Base-by-base conservation (phyloP, 1,140 invertebrate genomes). In the Drosophila cardini region DNA sequence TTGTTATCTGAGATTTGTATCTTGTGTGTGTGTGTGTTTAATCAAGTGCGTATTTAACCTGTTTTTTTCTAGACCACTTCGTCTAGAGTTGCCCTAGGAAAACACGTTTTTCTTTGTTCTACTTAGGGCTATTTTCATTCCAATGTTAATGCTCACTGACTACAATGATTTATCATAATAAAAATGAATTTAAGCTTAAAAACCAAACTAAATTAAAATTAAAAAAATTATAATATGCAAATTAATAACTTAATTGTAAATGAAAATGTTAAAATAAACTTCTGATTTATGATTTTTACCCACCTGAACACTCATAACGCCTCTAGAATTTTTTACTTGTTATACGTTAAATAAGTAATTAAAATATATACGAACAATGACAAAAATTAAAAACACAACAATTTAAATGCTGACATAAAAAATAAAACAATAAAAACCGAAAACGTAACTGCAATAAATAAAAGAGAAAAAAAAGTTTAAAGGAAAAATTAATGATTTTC, bases 241-340 rank as follows among this genome's bases (percentile, higher is more conserved):
- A 48, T 48, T 26, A 50, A 15, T 3, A 46, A 15, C 2, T 26
- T 48, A 50, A n/a, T 10, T 21, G 38, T n/a, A 36, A 61, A 42
- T 42, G 6, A 9, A 38, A 57, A 57, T 43, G 11, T 21, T 10
- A 57, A 57, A 11, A 8, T 42, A 11, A n/a, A 57, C 52, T 52
- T 40, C 8, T 42, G 26, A 45, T 32, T 45, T 26, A 64, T 40
- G 36, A 36, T 52, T 64, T 63, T 83, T 89, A 89, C 84, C 84
- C 84, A 89, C 84, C 84, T 89, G 80, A 72, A 40, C 45, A 73
- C 84, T 89, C 84, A 89, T 87, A 62, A 48, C 67, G 75, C 0
- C 52, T 72, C 57, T 15, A 50, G 62, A 45, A 38, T 60, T 34
- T 73, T 57, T 42, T 55, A 26, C 26, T 77, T 57, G 74, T 18